Evolutionary conservation across 2,797 vertebrate genomes (phyloP).

Genomic region (Argyrosomus regius): DNA sequence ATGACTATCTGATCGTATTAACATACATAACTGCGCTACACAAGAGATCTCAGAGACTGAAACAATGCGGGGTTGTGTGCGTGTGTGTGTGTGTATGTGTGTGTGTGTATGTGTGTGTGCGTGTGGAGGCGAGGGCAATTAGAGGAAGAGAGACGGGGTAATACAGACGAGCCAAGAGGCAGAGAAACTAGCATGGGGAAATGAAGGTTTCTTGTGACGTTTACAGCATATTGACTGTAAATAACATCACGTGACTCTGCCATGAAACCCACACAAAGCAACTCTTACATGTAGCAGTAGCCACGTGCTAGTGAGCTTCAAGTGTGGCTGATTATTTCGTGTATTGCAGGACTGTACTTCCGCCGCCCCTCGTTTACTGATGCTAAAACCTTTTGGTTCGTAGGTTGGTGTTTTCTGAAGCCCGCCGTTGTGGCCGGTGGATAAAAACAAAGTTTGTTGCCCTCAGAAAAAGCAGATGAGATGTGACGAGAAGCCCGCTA

Average conservation of each 20-base stretch:
- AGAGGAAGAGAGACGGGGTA: background rate
- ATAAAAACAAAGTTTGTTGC: constrained; percentile 31
- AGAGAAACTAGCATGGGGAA: background rate
- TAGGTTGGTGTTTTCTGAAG: constrained; percentile 12
- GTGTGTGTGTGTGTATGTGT: background rate
- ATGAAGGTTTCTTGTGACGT: background rate
- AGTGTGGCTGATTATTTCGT: constrained; percentile 6
- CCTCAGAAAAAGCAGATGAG: constrained; percentile 34
- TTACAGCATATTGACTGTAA: background rate
- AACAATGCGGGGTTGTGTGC: constrained; percentile 8
- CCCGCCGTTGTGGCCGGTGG: constrained; percentile 3
- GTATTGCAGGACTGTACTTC: background rate
- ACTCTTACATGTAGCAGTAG: constrained; percentile 1
- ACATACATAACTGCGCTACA: constrained; percentile 4
- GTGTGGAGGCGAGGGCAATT: background rate
- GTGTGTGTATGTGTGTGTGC: constrained; percentile 8
- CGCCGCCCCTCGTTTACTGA: background rate
- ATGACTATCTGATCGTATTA: constrained; percentile 24
- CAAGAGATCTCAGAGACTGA: constrained; percentile 9
- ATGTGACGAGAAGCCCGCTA: constrained; percentile 33
- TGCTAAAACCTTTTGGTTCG: background rate
- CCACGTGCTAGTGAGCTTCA: background rate
- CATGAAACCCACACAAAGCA: background rate
- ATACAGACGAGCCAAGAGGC: background rate
- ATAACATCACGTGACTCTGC: background rate